These are phyloP conservation scores for Rousettus madagascariensis DNA, from an alignment of 2,797 vertebrate species.

Conservation along the genomic window DNA sequence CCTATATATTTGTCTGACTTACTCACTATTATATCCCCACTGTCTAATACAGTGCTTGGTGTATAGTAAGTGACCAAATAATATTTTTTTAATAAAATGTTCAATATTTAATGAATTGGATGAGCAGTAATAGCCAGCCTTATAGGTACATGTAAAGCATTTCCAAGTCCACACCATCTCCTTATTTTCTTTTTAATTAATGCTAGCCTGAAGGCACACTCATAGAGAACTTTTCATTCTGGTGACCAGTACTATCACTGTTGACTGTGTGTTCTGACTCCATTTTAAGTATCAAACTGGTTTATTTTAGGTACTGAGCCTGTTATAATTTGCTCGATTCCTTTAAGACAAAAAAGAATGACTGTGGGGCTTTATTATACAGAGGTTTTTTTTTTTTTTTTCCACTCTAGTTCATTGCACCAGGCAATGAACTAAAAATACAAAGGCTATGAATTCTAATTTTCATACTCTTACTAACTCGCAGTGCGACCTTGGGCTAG, in stretches of 20 bases:
- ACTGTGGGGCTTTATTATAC: neutral
- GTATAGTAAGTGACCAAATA: neutral
- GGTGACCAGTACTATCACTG: neutral
- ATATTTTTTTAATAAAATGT: constrained; percentile 29
- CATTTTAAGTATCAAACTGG: constrained; percentile 21
- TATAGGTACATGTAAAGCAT: neutral
- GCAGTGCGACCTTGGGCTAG: constrained; percentile 49
- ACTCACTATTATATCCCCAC: neutral
- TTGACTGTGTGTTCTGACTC: neutral
- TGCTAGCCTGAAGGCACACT: neutral
- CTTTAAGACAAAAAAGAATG: constrained; percentile 35
- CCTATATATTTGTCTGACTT: neutral
- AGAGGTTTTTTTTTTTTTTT: neutral
- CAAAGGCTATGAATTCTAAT: constrained; percentile 43
- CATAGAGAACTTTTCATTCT: neutral
- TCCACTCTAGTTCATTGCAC: neutral
- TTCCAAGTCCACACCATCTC: neutral
- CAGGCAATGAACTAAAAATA: constrained; percentile 47
- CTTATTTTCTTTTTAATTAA: constrained; percentile 36
- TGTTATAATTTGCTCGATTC: constrained; percentile 15
- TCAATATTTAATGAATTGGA: neutral
- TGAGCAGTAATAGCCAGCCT: neutral
- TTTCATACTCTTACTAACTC: constrained; percentile 20
- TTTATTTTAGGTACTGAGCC: constrained; percentile 27
- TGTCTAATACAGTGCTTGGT: neutral